phyloP scores from a whole-genome alignment of 2,113 vertebrate genomes.

The Talpa occidentalis region DNA sequence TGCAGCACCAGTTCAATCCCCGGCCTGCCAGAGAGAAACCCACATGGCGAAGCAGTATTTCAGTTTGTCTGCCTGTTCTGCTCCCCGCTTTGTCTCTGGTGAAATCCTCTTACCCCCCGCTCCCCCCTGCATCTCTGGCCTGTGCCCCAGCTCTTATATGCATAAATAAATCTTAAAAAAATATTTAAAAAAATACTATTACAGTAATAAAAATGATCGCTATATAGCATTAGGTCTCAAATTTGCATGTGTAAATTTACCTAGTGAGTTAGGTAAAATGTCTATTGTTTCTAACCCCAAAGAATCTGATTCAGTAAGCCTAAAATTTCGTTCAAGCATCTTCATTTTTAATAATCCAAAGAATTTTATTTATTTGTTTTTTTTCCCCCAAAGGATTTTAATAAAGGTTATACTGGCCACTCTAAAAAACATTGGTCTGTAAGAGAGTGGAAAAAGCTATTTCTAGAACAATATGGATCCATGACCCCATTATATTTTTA shows the following conservation, averaged over 20 bases:
- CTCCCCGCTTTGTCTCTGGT: too few species aligned
- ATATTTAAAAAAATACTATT: too few species aligned
- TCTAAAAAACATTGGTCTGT: conserved; percentile 22
- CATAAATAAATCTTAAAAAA: too few species aligned
- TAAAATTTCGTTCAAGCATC: not conserved
- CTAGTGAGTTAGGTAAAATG: not conserved
- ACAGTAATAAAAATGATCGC: not conserved
- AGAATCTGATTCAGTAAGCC: not conserved
- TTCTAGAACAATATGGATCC: conserved; percentile 1
- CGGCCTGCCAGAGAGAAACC: too few species aligned
- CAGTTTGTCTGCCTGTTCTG: too few species aligned
- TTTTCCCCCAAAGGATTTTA: not conserved
- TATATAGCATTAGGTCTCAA: not conserved
- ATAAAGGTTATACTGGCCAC: not conserved
- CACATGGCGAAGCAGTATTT: too few species aligned
- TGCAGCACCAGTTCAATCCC: too few species aligned
- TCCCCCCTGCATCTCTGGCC: too few species aligned
- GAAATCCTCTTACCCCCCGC: too few species aligned
- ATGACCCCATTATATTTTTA: not conserved
- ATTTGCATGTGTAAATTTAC: not conserved
- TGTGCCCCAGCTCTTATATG: too few species aligned
- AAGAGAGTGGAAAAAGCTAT: not conserved
- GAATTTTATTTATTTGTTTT: too few species aligned
- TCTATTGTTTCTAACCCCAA: not conserved
- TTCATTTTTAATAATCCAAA: not conserved